Evolutionary conservation across 2,888 invertebrate genomes (phyloP), one percentile per base, ranked within the genome.

Genomic region (Yponomeuta sedellus): DNA sequence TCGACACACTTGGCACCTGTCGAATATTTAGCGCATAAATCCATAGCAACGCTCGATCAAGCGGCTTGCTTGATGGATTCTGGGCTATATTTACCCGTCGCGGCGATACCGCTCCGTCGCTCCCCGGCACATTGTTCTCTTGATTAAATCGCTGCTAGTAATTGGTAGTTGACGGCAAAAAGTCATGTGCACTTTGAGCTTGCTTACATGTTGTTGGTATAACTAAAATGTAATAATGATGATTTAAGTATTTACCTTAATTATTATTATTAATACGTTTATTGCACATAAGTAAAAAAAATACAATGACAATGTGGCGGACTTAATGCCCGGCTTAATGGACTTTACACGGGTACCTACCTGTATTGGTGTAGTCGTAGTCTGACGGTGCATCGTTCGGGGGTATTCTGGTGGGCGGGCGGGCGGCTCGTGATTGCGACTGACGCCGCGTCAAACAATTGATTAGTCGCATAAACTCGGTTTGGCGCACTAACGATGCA

Each of bases 1-100:
- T 86, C 88, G 92, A 88, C 91, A 92, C 91, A 92, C 91, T 92
- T 92, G 92, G 92, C 92, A 92, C 90, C 87, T 88, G 88, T 88
- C 89, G 89, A 92, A 91, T 91, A 92, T 88, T 90, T 87, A 82
- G 83, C 86, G 86, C 88, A 90, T 90, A 90, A 90, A 91, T 90
- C 87, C 91, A 91, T 90, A 89, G 86, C 88, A 83, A 85, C 84
- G 77, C 81, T 79, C 85, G 83, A 86, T 86, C 86, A 77, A 80
- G 77, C 77, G 80, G 81, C 75, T 78, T 83, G 81, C 83, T 82
- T 88, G 87, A 90, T 87, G 87, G 84, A 89, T 87, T 87, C 89
- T 87, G 85, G 78, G 85, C 89, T 91, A 91, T 89, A 91, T 91
- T 88, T 90, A 90, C 86, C 88, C 85, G 83, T 80, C 81, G 80